Conservation (phyloP, 2,888 invertebrate species). For the Tipula confusa region DNA sequence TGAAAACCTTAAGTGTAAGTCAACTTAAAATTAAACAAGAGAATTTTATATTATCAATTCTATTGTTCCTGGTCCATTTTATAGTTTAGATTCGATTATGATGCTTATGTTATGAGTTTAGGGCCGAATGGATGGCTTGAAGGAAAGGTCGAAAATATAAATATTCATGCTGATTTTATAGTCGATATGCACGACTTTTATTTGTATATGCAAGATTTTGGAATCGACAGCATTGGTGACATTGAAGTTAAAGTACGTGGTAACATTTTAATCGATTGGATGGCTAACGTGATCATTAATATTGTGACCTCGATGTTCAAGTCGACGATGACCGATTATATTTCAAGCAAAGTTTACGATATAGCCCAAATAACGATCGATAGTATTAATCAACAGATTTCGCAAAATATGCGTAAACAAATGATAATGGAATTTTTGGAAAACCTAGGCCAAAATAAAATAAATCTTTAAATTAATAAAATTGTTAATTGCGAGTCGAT, state of each 20-base stretch:
- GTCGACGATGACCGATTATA: constrained; percentile 34
- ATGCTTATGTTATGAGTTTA: constrained; percentile 27
- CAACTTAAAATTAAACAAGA: too few species aligned
- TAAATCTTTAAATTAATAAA: neutral
- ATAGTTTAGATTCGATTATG: constrained; percentile 26
- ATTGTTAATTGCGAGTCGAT: neutral
- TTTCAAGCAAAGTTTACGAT: constrained; percentile 34
- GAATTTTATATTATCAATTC: too few species aligned
- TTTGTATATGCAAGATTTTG: constrained; percentile 30
- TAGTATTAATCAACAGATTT: constrained; percentile 34
- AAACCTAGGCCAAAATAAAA: neutral
- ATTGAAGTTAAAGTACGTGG: constrained; percentile 37
- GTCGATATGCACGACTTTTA: constrained; percentile 21
- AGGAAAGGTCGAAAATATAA: neutral
- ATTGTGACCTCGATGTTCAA: constrained; percentile 36
- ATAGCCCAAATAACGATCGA: constrained; percentile 33
- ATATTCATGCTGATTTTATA: constrained; percentile 20
- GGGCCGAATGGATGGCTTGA: constrained; percentile 27
- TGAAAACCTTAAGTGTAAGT: constrained; percentile 26
- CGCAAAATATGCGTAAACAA: neutral
- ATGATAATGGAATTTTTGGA: neutral
- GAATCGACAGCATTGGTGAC: constrained; percentile 21
- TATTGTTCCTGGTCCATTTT: too few species aligned
- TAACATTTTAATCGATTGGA: constrained; percentile 38
- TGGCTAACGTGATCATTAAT: constrained; percentile 36